phyloP scores from a whole-genome alignment of 2,113 vertebrate genomes.

The Dipodomys merriami region DNA sequence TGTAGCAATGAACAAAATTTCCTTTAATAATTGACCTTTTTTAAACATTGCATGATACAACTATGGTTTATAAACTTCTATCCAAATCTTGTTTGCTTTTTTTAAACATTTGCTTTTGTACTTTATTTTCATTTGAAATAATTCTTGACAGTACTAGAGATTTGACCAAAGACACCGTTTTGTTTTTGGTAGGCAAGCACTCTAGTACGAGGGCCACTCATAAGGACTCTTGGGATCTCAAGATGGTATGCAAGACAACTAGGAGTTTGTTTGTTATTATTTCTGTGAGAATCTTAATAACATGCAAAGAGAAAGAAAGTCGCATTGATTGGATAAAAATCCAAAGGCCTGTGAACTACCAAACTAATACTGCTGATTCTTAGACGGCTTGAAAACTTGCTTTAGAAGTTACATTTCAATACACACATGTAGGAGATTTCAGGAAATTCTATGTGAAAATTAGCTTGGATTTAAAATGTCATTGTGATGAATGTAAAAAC shows the following conservation, averaged over 20 bases:
- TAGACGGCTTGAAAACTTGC: background rate
- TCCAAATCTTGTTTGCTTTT: background rate
- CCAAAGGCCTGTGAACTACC: background rate
- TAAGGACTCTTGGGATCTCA: too few species aligned
- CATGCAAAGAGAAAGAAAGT: slow-evolving; percentile 8
- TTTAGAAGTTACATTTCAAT: slow-evolving; percentile 20
- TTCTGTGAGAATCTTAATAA: slow-evolving; percentile 25
- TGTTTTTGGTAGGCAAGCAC: too few species aligned
- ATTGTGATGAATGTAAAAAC: background rate
- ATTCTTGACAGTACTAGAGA: too few species aligned
- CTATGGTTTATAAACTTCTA: background rate
- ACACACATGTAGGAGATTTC: background rate
- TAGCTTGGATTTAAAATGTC: background rate
- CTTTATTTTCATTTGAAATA: too few species aligned
- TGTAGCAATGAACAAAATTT: background rate
- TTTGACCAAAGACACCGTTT: too few species aligned
- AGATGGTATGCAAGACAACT: too few species aligned
- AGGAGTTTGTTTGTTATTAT: background rate
- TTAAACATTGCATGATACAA: background rate
- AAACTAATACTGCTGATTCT: background rate
- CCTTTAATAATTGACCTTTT: background rate
- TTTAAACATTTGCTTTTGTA: too few species aligned
- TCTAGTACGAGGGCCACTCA: too few species aligned
- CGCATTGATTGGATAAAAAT: background rate
- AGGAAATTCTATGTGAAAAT: background rate